These are phyloP conservation scores for Mimachlamys varia DNA, from an alignment of 2,888 invertebrate genomes.

Conservation along the genomic window DNA sequence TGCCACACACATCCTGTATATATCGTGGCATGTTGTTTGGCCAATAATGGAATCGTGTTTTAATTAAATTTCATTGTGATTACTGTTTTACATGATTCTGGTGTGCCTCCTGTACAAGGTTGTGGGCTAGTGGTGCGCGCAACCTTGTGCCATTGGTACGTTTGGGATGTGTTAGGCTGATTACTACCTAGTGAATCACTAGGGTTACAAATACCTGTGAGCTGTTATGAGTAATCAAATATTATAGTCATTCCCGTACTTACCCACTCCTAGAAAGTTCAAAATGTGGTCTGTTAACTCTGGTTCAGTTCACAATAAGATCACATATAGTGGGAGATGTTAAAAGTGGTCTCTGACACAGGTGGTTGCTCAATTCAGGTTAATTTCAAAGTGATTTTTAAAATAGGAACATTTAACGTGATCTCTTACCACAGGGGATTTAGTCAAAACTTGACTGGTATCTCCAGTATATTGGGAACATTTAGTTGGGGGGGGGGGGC, in stretches of 20 bases:
- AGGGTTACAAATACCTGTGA: background rate
- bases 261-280: too few species aligned
- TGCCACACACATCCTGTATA: background rate
- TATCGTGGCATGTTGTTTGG: conserved; percentile 6
- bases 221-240: background rate
- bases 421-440: too few species aligned
- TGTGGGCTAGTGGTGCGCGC: background rate
- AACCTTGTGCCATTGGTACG: background rate
- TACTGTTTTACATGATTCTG: background rate
- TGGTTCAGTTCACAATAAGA: too few species aligned
- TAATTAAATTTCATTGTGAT: conserved; percentile 29
- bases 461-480: too few species aligned
- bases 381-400: too few species aligned
- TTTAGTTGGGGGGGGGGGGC: background rate
- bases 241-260: too few species aligned
- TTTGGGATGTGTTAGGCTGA: background rate
- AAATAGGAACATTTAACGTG: too few species aligned
- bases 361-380: background rate
- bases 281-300: too few species aligned
- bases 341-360: too few species aligned
- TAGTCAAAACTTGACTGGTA: too few species aligned
- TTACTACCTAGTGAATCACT: background rate
- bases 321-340: too few species aligned
- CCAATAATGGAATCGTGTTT: conserved; percentile 11
- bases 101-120: background rate